Conservation (phyloP, 2,888 invertebrate genomes). For the Melanostoma mellinum region DNA sequence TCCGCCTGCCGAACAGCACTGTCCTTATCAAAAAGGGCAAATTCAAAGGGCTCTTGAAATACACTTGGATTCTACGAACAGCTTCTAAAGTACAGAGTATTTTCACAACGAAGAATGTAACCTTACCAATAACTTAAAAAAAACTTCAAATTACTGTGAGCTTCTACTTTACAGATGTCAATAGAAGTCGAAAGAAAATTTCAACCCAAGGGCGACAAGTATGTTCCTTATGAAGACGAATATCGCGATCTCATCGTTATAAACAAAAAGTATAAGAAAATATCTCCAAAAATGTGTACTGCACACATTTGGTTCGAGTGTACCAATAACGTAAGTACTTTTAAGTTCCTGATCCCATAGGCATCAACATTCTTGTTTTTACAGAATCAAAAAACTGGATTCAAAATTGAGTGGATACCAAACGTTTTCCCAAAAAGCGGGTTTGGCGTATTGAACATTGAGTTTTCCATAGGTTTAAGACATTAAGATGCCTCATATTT, state of each 20-base stretch:
- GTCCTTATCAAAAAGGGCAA: slow-evolving; percentile 85
- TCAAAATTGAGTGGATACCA: slow-evolving; percentile 90
- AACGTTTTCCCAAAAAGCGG: slow-evolving; percentile 87
- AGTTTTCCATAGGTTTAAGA: slow-evolving; percentile 88
- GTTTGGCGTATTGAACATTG: slow-evolving; percentile 88
- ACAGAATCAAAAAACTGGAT: slow-evolving; percentile 84
- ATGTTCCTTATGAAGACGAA: slow-evolving; percentile 75
- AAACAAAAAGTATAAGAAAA: slow-evolving; percentile 74
- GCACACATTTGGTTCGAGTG: slow-evolving; percentile 77
- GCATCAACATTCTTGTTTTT: not conserved
- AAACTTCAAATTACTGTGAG: not conserved
- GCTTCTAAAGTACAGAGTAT: slow-evolving; percentile 88
- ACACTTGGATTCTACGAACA: slow-evolving; percentile 88
- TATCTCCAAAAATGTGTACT: slow-evolving; percentile 77
- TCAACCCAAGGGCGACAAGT: slow-evolving; percentile 75
- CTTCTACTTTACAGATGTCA: slow-evolving; percentile 56
- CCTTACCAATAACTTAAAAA: slow-evolving; percentile 15
- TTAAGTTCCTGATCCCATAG: not conserved
- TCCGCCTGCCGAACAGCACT: slow-evolving; percentile 86
- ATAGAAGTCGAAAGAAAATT: slow-evolving; percentile 76
- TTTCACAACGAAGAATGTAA: slow-evolving; percentile 84
- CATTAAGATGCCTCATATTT: slow-evolving; percentile 75
- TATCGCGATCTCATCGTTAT: slow-evolving; percentile 53
- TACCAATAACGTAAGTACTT: slow-evolving; percentile 68
- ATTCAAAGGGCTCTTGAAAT: slow-evolving; percentile 86